Evolutionary conservation across 2,888 invertebrate species (phyloP).

Genomic region (Dryocosmus kuriphilus): DNA sequence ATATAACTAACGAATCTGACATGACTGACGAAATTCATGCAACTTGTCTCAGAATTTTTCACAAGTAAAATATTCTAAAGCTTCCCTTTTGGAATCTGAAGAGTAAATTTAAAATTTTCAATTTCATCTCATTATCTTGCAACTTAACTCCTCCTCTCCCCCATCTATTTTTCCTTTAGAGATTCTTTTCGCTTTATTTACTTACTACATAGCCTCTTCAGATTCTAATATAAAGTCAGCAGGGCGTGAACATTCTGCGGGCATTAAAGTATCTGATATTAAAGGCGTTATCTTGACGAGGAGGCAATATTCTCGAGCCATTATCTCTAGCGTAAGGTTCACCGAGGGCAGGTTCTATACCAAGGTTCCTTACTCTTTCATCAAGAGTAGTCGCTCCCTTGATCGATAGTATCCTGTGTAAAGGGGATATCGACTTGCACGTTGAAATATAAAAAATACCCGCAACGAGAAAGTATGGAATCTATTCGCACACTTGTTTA

Average conservation of each 20-base stretch:
- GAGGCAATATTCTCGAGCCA: conserved; percentile 14
- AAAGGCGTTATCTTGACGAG: conserved; percentile 32
- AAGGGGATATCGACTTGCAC: not conserved
- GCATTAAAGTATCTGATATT: conserved; percentile 40
- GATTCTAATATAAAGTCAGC: conserved; percentile 47
- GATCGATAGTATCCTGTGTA: not conserved
- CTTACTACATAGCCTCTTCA: conserved; percentile 11
- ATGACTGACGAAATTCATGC: no score
- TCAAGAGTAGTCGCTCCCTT: not conserved
- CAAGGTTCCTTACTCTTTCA: not conserved
- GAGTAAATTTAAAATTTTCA: not conserved
- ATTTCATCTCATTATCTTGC: not conserved
- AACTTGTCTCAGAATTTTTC: no score
- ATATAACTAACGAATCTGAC: no score
- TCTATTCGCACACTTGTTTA: no score
- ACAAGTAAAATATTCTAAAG: no score
- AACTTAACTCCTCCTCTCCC: not conserved
- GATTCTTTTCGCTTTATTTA: not conserved
- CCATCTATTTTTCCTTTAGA: not conserved
- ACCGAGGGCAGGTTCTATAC: not conserved
- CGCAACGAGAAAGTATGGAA: no score
- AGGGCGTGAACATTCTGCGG: conserved; percentile 28
- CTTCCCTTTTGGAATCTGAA: not conserved
- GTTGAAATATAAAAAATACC: not conserved
- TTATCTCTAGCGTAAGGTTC: conserved; percentile 9